Evolutionary conservation across 1,140 invertebrate species (phyloP), one percentile per base, ranked within the genome.

Genomic region (Dolichoris vasculosae): DNA sequence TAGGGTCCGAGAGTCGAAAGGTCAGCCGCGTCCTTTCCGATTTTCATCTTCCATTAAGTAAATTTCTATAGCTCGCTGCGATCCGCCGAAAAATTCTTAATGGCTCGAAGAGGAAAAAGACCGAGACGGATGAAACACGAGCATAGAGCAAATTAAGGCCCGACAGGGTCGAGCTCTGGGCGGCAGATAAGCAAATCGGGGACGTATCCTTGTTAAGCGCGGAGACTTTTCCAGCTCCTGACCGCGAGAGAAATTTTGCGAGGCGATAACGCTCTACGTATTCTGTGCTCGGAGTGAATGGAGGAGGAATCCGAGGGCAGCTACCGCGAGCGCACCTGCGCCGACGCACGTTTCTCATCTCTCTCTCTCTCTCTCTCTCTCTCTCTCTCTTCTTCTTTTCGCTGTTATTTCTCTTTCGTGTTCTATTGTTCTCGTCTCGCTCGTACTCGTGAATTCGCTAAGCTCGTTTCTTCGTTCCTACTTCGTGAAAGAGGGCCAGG

Each of bases 101-200:
- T 84, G 83, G 76, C 63, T 40, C 35, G 75, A 51, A 51, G 43
- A 64, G 55, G 30, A 63, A 76, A 82, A 43, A 43, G 51, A 81
- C 26, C 35, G 67, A 51, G 43, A 81, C 46, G 55, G 30, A 77
- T 77, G 43, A 77, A 77, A 51, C 75, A 48, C 43, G 75, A 85
- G 69, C 79, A 82, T 77, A 82, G 75, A 85, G 69, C 79, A 82
- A 86, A 82, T 71, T 76, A 82, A 81, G 38, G 35, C 23, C 20
- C 51, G 26, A 3, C 26, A 75, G 63, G 32, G 4, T n/a, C 55
- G 35, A 26, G 78, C 2, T n/a, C 35, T 13, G 23, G 26, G 46
- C 30, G 20, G 20, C 59, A 85, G 84, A 85, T 85, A 85, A 85
- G 84, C 84, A 85, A 85, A 85, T 85, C 83, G 67, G 77, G 51